Evolutionary conservation across 1,140 invertebrate species (phyloP).

Genomic region (Drosophila bocki): DNA sequence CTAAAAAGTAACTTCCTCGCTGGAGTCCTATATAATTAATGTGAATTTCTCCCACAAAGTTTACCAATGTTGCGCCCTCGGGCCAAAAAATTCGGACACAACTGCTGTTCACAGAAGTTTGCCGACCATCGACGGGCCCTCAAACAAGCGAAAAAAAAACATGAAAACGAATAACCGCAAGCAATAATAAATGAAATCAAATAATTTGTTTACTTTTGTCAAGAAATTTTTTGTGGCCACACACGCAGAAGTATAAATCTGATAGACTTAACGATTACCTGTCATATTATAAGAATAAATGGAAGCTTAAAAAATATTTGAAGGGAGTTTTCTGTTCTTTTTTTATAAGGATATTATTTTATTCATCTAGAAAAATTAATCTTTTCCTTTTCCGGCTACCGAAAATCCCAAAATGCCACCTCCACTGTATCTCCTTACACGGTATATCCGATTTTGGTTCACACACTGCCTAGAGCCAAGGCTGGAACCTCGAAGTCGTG

Average conservation of each 20-base stretch:
- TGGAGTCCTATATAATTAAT: constrained; percentile 56
- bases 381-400: no score
- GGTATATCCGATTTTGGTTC: constrained; percentile 49
- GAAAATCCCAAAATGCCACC: not conserved
- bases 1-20: constrained; percentile 33
- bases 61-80: constrained; percentile 40
- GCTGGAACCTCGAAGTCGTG: constrained; percentile 39
- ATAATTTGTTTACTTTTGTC: constrained; percentile 78
- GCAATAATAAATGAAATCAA: constrained; percentile 67
- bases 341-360: no score
- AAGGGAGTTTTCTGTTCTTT: no score
- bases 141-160: constrained; percentile 47
- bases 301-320: no score
- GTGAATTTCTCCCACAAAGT: constrained; percentile 58
- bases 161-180: constrained; percentile 56
- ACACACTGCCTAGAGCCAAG: constrained; percentile 41
- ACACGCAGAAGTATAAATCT: constrained; percentile 3
- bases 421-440: not conserved
- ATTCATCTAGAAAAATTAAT: no score
- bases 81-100: constrained; percentile 18
- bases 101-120: constrained; percentile 62
- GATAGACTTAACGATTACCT: constrained; percentile 4
- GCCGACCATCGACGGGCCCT: constrained; percentile 52
- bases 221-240: constrained; percentile 58
- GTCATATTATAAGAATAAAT: no score